Percentiles rank a stretch among this genome's conserved stretches.
Conservation (phyloP, 2,113 vertebrate species). For the Amphilophus citrinellus region DNA sequence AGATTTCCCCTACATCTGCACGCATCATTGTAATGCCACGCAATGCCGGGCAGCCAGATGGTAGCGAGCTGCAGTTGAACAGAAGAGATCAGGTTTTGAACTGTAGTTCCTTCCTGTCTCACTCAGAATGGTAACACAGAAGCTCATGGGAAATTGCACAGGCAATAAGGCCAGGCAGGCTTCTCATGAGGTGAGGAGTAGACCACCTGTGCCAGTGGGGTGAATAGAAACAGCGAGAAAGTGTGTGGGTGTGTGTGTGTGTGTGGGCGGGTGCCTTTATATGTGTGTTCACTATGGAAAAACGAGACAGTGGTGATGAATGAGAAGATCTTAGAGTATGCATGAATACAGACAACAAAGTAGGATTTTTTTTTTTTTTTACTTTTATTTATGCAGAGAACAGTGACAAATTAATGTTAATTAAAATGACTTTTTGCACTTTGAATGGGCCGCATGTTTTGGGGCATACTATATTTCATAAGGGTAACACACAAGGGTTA, state of each 20-base stretch:
- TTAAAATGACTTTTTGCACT: conserved; percentile 49
- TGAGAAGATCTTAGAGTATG: conserved; percentile 57
- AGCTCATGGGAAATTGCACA: conserved; percentile 59
- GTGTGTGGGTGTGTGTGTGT: conserved; percentile 9
- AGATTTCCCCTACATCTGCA: conserved; percentile 75
- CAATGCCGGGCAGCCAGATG: conserved; percentile 69
- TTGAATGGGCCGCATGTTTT: conserved; percentile 54
- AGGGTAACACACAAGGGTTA: conserved; percentile 43
- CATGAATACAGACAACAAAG: conserved; percentile 44
- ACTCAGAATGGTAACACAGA: conserved; percentile 38
- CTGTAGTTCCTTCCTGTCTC: conserved; percentile 51
- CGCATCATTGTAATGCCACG: conserved; percentile 62
- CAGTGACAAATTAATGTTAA: conserved; percentile 49
- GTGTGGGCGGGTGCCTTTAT: not conserved
- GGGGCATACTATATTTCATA: conserved; percentile 20
- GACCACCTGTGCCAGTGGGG: conserved; percentile 62
- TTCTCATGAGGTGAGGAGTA: conserved; percentile 53
- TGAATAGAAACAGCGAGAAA: conserved; percentile 19
- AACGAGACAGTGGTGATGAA: conserved; percentile 55
- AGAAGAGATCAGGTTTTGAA: conserved; percentile 59
- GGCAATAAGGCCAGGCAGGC: conserved; percentile 40
- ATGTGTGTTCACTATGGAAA: conserved; percentile 53
- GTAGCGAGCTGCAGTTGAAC: conserved; percentile 38
- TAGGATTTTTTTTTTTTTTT: conserved; percentile 21
- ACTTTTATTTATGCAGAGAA: conserved; percentile 58